phyloP scores from a whole-genome alignment of 2,888 invertebrate genomes.

The Artemia sinica region DNA sequence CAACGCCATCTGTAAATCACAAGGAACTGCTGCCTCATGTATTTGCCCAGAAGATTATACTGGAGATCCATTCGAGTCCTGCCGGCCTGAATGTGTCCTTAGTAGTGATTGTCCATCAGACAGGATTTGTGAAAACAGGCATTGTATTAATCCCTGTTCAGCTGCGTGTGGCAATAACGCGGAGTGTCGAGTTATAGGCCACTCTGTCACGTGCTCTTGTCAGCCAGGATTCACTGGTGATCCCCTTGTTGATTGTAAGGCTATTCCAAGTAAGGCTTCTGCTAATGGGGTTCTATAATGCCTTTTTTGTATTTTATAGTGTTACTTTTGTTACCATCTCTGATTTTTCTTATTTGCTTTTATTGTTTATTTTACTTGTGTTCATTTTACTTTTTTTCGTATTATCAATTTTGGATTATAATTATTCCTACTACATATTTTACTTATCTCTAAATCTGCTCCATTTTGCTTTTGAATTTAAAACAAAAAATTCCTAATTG shows the following conservation, averaged over 20 bases:
- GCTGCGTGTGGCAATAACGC: conserved; percentile 41
- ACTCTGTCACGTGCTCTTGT: conserved; percentile 56
- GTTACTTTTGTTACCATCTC: background rate
- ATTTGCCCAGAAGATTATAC: conserved; percentile 58
- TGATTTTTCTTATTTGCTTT: background rate
- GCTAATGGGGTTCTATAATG: background rate
- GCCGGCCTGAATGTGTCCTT: conserved; percentile 56
- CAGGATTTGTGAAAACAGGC: conserved; percentile 49
- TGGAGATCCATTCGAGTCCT: conserved; percentile 49
- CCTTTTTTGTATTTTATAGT: background rate
- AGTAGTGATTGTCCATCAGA: conserved; percentile 49
- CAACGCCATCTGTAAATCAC: conserved; percentile 57
- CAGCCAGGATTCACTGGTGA: conserved; percentile 33
- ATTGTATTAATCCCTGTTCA: conserved; percentile 42
- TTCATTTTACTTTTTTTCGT: too few species aligned
- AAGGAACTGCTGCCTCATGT: conserved; percentile 52
- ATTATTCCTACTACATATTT: too few species aligned
- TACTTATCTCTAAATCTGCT: too few species aligned
- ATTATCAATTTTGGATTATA: too few species aligned
- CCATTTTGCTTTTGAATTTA: too few species aligned
- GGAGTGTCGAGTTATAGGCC: conserved; percentile 53
- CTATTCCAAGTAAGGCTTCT: conserved; percentile 17
- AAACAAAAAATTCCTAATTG: too few species aligned
- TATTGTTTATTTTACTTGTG: too few species aligned
- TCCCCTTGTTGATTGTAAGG: conserved; percentile 20